phyloP scores from a whole-genome alignment of 2,888 invertebrate genomes.

The Lasioglossum figueresi region DNA sequence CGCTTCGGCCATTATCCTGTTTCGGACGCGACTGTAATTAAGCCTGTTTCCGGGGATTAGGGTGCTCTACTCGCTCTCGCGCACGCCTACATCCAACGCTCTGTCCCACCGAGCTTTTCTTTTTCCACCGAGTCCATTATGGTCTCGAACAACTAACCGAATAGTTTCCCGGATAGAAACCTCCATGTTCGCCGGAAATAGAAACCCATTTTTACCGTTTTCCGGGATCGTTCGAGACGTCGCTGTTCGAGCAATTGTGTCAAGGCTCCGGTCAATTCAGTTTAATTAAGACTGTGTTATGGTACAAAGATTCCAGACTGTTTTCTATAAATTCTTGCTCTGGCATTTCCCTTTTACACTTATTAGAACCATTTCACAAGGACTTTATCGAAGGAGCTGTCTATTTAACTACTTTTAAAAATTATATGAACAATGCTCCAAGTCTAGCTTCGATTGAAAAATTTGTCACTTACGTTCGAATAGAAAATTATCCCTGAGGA shows the following conservation, averaged over 20 bases:
- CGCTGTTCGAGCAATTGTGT: background rate
- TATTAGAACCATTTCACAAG: background rate
- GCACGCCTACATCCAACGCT: background rate
- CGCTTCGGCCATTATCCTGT: slow-evolving; percentile 77
- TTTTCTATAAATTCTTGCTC: background rate
- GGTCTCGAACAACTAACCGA: slow-evolving; percentile 33
- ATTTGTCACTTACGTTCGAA: background rate
- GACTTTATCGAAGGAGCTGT: background rate
- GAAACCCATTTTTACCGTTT: slow-evolving; percentile 1
- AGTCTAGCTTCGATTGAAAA: no score
- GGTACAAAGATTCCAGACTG: background rate
- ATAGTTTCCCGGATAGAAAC: slow-evolving; percentile 24
- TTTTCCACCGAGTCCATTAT: slow-evolving; percentile 59
- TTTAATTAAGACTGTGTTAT: background rate
- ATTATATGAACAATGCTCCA: background rate
- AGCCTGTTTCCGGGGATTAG: slow-evolving; percentile 80
- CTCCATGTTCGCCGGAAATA: background rate
- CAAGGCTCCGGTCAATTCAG: background rate
- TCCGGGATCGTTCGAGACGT: background rate
- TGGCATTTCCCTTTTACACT: background rate
- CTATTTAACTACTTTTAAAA: background rate
- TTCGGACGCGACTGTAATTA: slow-evolving; percentile 79
- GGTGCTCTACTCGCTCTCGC: slow-evolving; percentile 40
- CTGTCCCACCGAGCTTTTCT: slow-evolving; percentile 47
- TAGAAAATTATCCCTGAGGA: background rate